Percentiles rank a stretch among this genome's conserved stretches.
Conservation (phyloP, 2,888 invertebrate species). For the Dolomedes plantarius region DNA sequence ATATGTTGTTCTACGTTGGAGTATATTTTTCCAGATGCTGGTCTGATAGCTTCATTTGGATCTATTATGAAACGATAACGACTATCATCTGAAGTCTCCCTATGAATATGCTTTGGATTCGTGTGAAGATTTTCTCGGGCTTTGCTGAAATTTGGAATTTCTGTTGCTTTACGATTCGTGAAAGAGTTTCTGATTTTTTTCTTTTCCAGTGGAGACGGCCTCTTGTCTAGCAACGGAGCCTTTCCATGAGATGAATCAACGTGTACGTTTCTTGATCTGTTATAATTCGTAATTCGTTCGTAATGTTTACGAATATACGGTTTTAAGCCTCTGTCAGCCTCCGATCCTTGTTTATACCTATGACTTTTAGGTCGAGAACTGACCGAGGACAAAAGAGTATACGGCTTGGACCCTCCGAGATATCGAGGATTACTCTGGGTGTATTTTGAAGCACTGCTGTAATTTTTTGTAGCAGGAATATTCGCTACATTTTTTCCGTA, state of each 20-base stretch:
- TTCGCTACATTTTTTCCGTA: neutral
- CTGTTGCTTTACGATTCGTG: neutral
- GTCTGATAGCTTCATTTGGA: neutral
- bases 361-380: no score
- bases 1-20: neutral
- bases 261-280: no score
- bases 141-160: neutral
- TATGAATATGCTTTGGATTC: neutral
- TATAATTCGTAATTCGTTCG: no score
- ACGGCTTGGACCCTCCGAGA: conserved; percentile 29
- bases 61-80: neutral
- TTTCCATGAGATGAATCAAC: neutral
- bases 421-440: conserved; percentile 9
- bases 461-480: neutral
- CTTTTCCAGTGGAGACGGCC: neutral
- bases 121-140: neutral
- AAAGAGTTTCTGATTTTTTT: neutral
- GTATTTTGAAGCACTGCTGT: neutral
- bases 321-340: no score
- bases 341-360: no score
- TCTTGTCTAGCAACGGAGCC: no score
- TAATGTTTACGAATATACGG: no score
- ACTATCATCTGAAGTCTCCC: neutral
- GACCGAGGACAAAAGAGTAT: neutral
- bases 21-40: neutral